Evolutionary conservation across 1,140 invertebrate species (phyloP), one percentile per base, ranked within the genome.

Genomic region (Aphelenchoides avenae): DNA sequence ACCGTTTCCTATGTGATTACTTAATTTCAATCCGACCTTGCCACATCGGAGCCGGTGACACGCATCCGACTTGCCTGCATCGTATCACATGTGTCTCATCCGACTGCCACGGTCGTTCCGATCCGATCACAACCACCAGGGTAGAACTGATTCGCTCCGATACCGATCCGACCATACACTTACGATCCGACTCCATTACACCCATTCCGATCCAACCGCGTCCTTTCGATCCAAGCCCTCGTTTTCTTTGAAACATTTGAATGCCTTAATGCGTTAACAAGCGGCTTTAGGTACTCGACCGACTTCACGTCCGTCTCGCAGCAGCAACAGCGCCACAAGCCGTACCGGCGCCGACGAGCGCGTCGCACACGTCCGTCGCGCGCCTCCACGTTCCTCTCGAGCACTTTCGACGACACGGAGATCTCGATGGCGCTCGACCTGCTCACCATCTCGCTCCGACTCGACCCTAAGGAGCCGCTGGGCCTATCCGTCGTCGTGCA

Each of bases 311-410:
- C 55, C 26, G 57, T 60, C 18, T 60, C 57, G 9, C 57, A 64
- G 29, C 57, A 60, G 37, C 20, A 47, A 20, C 31, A 30, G 7
- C 3, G 13, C 42, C 39, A 64, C 27, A 60, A 60, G 27, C 56
- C 41, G 29, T 46, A 34, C 34, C 51, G 56, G 57, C 48, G 48
- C 4, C 20, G 48, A 15, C 22, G 48, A 18, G 46, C 29, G 31
- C 52, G 37, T 7, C 34, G 54, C 0, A 40, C 41, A 6, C 33
- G 55, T 0, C 30, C 26, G 1, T 47, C 57, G 26, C n/a, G n/a
- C n/a, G n/a, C n/a, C n/a, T n/a, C n/a, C n/a, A n/a, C n/a, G n/a
- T 58, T 61, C 27, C 55, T 60, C 20, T 60, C 57, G 26, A 64
- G 33, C 30, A 60, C 57, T 22, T 61, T 60, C 18, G 57, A 60